Conservation (phyloP, 2,888 invertebrate genomes). For the Diarsia mendica region DNA sequence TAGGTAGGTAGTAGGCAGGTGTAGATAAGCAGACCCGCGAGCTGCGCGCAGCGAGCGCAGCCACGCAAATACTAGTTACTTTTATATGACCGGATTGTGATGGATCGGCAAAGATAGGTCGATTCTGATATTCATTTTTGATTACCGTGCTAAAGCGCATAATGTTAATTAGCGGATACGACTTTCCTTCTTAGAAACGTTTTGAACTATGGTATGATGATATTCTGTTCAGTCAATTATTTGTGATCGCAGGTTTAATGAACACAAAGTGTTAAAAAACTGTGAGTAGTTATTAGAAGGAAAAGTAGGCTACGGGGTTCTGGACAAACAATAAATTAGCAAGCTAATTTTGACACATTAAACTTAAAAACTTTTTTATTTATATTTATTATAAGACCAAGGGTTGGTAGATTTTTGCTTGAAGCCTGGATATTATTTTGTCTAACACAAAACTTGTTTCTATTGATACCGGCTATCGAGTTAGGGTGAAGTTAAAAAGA, state of each 20-base stretch:
- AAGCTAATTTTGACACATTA: neutral
- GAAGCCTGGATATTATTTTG: no score
- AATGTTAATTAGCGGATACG: conserved; percentile 19
- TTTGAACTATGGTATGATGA: conserved; percentile 4
- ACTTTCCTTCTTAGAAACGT: conserved; percentile 12
- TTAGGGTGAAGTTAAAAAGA: no score
- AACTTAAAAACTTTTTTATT: no score
- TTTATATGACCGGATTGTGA: conserved; percentile 12
- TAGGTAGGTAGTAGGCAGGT: no score
- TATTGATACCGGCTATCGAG: no score
- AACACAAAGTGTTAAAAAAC: neutral
- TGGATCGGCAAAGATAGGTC: neutral
- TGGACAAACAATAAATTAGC: neutral
- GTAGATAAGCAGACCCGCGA: no score
- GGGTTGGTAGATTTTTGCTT: no score
- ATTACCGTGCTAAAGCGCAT: conserved; percentile 14
- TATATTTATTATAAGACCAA: no score
- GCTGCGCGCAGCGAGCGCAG: no score
- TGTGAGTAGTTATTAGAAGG: neutral
- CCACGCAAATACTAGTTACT: no score
- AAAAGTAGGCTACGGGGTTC: neutral
- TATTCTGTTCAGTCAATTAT: conserved; percentile 5
- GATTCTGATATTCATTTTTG: conserved; percentile 16
- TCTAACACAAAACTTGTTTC: no score
- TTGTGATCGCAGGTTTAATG: conserved; percentile 1